These are phyloP conservation scores for Eupithecia centaureata DNA, from an alignment of 2,888 invertebrate species.

Conservation along the genomic window DNA sequence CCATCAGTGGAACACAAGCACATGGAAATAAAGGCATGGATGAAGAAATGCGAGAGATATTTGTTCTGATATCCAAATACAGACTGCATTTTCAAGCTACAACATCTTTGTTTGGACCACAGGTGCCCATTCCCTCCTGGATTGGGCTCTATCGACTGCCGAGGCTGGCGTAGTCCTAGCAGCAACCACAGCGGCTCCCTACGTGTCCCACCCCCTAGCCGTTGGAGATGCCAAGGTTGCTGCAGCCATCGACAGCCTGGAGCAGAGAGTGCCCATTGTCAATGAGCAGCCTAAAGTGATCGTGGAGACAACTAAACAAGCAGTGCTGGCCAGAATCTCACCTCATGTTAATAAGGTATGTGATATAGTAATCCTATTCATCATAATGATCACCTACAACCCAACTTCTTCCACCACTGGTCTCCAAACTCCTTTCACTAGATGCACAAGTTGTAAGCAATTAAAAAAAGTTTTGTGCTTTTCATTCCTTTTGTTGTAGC, in stretches of 20 bases:
- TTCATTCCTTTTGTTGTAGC: no score
- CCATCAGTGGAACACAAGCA: background rate
- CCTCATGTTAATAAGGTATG: constrained; percentile 82
- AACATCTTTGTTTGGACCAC: constrained; percentile 1
- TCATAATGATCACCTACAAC: no score
- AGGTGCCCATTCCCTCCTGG: constrained; percentile 86
- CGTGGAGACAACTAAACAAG: constrained; percentile 83
- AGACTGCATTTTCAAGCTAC: background rate
- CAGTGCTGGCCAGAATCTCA: constrained; percentile 82
- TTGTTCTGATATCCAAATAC: background rate
- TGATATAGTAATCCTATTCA: background rate
- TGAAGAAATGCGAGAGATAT: no score
- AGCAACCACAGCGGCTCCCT: constrained; percentile 85
- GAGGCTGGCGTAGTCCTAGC: constrained; percentile 86
- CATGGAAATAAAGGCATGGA: no score
- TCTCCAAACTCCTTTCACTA: no score
- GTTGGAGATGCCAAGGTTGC: constrained; percentile 87
- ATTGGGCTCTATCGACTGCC: constrained; percentile 88
- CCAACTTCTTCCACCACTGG: no score
- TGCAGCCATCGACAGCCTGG: constrained; percentile 86
- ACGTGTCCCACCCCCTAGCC: constrained; percentile 76
- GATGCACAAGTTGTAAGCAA: no score
- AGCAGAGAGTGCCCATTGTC: constrained; percentile 87
- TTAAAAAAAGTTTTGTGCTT: no score
- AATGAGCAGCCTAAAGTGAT: constrained; percentile 86